These are phyloP conservation scores for Eptatretus burgeri DNA, from an alignment of 2,113 vertebrate species.

Conservation along the genomic window DNA sequence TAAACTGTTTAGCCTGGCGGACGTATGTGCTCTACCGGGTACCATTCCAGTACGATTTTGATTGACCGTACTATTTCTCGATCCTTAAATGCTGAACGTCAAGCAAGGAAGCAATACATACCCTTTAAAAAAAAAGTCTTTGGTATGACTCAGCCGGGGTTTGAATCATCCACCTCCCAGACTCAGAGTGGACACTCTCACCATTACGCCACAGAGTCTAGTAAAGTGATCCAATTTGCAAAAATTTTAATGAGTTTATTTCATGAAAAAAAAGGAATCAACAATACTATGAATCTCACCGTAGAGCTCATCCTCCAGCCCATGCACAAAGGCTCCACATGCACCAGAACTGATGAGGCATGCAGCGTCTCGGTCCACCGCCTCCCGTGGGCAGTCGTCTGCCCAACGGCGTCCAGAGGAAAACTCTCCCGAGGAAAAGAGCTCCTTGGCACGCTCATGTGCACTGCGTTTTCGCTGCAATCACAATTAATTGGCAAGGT, in stretches of 20 bases:
- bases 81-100: background rate
- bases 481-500: too few species aligned
- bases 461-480: conserved; percentile 63
- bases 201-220: too few species aligned
- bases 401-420: conserved; percentile 86
- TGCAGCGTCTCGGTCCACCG: conserved; percentile 52
- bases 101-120: too few species aligned
- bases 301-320: conserved; percentile 91
- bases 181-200: too few species aligned
- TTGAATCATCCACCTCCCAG: too few species aligned
- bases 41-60: too few species aligned
- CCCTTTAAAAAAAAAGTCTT: too few species aligned
- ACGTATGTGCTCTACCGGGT: too few species aligned
- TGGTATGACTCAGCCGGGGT: too few species aligned
- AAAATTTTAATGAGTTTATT: background rate
- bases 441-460: conserved; percentile 71
- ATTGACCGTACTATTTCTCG: too few species aligned
- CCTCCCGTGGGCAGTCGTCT: conserved; percentile 77
- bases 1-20: too few species aligned
- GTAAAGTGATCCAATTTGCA: background rate
- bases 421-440: conserved; percentile 80
- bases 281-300: conserved; percentile 20
- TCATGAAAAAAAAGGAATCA: background rate
- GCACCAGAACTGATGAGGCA: conserved; percentile 82
- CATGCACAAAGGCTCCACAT: conserved; percentile 84